A percentile compares a stretch with the other conserved stretches of the same genome.
Conservation (phyloP, 2,888 invertebrate genomes). For the Drosophila eohydei region DNA sequence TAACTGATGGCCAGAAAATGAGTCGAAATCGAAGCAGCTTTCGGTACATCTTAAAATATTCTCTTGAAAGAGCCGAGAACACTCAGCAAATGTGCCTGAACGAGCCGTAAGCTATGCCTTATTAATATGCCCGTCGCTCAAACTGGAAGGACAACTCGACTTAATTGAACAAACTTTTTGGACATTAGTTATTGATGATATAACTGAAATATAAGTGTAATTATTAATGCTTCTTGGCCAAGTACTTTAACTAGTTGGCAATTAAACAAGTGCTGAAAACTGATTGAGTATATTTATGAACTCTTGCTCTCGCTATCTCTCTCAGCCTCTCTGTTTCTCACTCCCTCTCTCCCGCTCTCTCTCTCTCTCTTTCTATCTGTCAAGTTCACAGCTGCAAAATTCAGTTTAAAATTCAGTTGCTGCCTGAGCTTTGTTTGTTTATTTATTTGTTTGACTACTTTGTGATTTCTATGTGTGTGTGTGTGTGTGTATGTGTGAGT, state of each 20-base stretch:
- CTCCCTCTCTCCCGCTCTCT: neutral
- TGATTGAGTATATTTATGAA: constrained; percentile 28
- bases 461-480: constrained; percentile 29
- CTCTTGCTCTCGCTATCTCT: neutral
- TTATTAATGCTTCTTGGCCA: constrained; percentile 20
- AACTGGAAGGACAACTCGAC: neutral
- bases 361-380: neutral
- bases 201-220: constrained; percentile 14
- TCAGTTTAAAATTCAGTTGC: constrained; percentile 37
- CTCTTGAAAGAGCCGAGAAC: neutral
- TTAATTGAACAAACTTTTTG: constrained; percentile 10
- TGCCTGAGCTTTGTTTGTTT: constrained; percentile 27
- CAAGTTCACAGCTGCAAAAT: constrained; percentile 14
- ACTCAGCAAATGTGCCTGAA: neutral
- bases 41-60: neutral
- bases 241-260: constrained; percentile 32
- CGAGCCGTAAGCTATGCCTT: constrained; percentile 2
- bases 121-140: constrained; percentile 10
- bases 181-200: constrained; percentile 19
- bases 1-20: neutral
- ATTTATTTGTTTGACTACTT: constrained; percentile 45
- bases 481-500: neutral
- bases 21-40: neutral
- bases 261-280: constrained; percentile 40
- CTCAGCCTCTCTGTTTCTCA: neutral